Evolutionary conservation across 1,140 invertebrate genomes (phyloP), one percentile per base, ranked within the genome.

Genomic region (Pseudomyrmex concolor): DNA sequence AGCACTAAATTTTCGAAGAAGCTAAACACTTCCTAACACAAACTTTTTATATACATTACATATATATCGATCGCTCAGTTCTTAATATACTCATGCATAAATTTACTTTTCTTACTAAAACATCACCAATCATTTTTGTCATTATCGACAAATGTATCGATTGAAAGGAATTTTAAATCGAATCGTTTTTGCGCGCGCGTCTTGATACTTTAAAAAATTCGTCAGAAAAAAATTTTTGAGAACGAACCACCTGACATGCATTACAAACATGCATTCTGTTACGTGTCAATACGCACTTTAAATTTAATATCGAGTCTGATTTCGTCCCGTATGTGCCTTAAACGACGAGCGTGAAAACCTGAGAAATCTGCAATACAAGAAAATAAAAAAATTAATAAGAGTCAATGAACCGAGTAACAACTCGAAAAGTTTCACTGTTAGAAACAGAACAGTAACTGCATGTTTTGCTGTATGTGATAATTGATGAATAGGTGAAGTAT

Each of bases 311-410:
- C 7, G 43, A 71, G 54, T 80, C 76, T 80, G 66, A 80, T 80
- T 59, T 34, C 34, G 34, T 34, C 34, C 34, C 34, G 34, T 34
- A 34, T 34, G 34, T 60, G 66, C 66, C 66, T 80, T 80, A 71
- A 1, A 70, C 34, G 64, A 78, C 34, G 76, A 80, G 66, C 66
- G 48, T 66, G 76, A 19, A 78, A 78, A 80, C 57, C 43, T 66
- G 64, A 78, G n/a, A 80, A 80, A 80, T 80, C 76, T 80, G 66
- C 43, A 78, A 78, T 78, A 7, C 8, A 71, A 70, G 43, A 80
- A 57, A 43, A 50, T 17, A 70, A 34, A 7, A 15, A 34, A 19
- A 71, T 80, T 71, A 80, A 80, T 80, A 15, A 54, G 13, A 45
- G 9, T 4, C 51, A 34, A 34, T 22, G 5, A 17, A n/a, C 5